These are phyloP conservation scores for Pachydiplax longipennis DNA, from an alignment of 2,888 invertebrate genomes.

Conservation along the genomic window DNA sequence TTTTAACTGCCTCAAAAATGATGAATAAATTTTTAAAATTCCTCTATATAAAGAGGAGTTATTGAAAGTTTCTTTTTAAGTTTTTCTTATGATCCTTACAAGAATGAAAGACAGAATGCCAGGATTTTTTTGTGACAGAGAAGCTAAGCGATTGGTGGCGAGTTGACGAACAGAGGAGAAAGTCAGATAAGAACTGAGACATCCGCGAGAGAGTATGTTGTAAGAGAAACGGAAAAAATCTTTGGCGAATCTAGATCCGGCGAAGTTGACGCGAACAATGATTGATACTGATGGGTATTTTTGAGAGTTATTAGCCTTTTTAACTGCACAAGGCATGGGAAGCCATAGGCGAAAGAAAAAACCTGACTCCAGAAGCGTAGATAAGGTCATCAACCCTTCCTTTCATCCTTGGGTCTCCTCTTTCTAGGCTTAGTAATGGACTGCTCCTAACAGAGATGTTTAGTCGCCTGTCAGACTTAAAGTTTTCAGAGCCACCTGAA, in stretches of 20 bases:
- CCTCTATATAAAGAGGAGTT: too few relatives aligned
- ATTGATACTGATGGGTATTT: slow-evolving; percentile 27
- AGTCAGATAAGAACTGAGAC: not conserved
- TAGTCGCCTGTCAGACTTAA: not conserved
- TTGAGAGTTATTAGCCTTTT: not conserved
- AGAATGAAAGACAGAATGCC: not conserved
- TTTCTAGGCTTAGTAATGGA: not conserved
- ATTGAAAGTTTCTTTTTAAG: too few relatives aligned
- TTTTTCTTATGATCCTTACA: not conserved
- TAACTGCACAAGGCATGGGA: not conserved
- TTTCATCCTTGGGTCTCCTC: not conserved
- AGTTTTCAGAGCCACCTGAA: not conserved
- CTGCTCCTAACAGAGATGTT: not conserved
- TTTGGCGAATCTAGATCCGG: not conserved
- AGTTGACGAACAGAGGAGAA: not conserved
- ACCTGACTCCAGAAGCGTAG: not conserved
- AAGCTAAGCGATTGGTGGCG: too few relatives aligned
- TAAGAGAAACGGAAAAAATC: not conserved
- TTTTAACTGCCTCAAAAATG: not conserved
- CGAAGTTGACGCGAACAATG: slow-evolving; percentile 10
- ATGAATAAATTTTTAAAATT: too few relatives aligned
- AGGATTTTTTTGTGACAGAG: too few relatives aligned
- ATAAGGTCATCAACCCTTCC: not conserved
- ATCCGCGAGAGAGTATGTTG: not conserved
- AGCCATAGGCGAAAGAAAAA: not conserved